Percentiles rank a stretch among this genome's conserved stretches.
Conservation (phyloP, 64 coral and sea anemone genomes). For the Montipora cactus region DNA sequence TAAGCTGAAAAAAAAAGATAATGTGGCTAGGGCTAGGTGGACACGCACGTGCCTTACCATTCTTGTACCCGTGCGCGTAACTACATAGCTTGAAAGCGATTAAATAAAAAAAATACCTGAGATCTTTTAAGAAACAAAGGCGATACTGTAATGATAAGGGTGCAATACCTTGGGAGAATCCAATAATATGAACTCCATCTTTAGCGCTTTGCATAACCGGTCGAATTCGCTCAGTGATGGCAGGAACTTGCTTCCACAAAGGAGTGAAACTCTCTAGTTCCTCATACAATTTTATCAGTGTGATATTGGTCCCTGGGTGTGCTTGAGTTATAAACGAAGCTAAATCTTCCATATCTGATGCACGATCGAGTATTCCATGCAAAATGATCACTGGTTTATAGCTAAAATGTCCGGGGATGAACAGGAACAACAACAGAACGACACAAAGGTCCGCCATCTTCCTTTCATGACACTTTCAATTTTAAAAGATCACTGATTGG, state of each 20-base stretch:
- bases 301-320: constrained; percentile 96
- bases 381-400: constrained; percentile 97
- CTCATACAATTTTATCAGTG: constrained; percentile 71
- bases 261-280: constrained; percentile 79
- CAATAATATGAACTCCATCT: constrained; percentile 93
- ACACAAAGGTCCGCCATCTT: constrained; percentile 28
- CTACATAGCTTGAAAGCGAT: too few relatives aligned
- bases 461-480: neutral
- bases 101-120: too few relatives aligned
- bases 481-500: constrained; percentile 33
- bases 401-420: constrained; percentile 21
- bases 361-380: constrained; percentile 96
- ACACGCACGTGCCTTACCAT: too few relatives aligned
- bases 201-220: constrained; percentile 78
- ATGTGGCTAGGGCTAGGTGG: too few relatives aligned
- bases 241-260: constrained; percentile 85
- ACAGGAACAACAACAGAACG: constrained; percentile 17
- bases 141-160: neutral
- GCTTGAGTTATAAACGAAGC: constrained; percentile 78
- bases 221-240: constrained; percentile 65
- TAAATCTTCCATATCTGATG: constrained; percentile 82
- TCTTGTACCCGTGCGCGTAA: too few relatives aligned
- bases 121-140: neutral
- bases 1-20: too few relatives aligned
- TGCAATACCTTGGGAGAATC: constrained; percentile 95